Conservation (phyloP, 2,797 vertebrate species). For the Hypotaenidia okinawae region DNA sequence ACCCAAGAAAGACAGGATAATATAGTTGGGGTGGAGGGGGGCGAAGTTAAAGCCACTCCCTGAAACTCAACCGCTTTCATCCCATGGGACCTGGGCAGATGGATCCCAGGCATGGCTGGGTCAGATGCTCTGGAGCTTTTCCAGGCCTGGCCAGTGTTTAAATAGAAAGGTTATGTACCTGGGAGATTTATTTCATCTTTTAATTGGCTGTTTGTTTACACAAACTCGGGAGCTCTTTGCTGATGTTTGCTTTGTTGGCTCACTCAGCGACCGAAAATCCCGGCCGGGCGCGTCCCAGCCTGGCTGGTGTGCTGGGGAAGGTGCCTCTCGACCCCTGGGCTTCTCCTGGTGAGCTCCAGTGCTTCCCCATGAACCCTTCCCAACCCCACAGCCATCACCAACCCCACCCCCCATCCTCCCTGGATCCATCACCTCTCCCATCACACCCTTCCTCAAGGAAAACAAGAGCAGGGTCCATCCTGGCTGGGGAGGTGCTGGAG, state of each 20-base stretch:
- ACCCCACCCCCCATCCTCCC: rapidly evolving
- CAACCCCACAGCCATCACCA: not conserved
- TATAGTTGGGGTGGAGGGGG: not conserved
- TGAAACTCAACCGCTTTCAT: not conserved
- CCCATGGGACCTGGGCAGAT: rapidly evolving
- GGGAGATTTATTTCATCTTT: constrained; percentile 49
- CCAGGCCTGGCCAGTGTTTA: not conserved
- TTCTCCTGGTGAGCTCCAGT: rapidly evolving
- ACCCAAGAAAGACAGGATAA: not conserved
- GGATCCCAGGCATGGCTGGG: not conserved
- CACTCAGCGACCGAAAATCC: constrained; percentile 7
- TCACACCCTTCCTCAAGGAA: not conserved
- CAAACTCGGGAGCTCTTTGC: not conserved
- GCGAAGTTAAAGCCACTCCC: not conserved
- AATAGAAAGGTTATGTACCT: constrained; percentile 36
- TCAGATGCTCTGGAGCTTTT: constrained; percentile 23
- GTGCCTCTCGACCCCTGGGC: not conserved
- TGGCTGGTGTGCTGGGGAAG: rapidly evolving
- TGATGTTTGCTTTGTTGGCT: constrained; percentile 42
- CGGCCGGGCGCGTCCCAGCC: not conserved
- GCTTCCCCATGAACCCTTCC: not conserved
- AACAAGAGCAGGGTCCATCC: not conserved
- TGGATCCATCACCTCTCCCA: not conserved
- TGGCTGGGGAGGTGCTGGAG: rapidly evolving
- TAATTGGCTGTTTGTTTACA: constrained; percentile 64